Conservation (phyloP, 2,113 vertebrate genomes). For the Periophthalmus modestus region DNA sequence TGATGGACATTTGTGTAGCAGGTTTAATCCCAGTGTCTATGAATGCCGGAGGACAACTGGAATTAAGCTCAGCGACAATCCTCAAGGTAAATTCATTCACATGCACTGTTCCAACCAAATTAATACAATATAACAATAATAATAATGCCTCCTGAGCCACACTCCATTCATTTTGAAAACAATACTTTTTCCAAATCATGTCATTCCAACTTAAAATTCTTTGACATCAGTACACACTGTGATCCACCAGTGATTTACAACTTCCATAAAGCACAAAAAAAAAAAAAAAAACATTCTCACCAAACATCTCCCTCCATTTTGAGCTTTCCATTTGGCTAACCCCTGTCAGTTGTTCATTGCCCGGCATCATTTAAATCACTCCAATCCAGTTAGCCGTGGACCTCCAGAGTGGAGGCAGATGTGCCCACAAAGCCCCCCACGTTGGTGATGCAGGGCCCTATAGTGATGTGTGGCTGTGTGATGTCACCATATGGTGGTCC, state of each 20-base stretch:
- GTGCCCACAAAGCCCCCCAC: constrained; percentile 33
- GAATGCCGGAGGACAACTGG: not conserved
- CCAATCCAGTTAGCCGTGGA: constrained; percentile 5
- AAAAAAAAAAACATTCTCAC: not conserved
- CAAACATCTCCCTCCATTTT: not conserved
- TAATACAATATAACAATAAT: too few relatives aligned
- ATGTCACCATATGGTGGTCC: constrained; percentile 52
- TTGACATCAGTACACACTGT: not conserved
- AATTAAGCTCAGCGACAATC: not conserved
- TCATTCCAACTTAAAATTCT: too few relatives aligned
- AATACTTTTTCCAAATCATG: too few relatives aligned
- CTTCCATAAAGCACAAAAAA: not conserved
- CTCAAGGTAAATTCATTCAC: not conserved
- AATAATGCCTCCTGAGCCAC: too few relatives aligned
- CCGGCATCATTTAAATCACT: constrained; percentile 7
- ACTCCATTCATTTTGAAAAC: too few relatives aligned
- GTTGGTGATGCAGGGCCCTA: not conserved
- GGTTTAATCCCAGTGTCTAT: too few relatives aligned
- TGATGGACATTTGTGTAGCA: too few relatives aligned
- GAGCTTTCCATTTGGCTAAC: not conserved
- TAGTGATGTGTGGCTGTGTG: constrained; percentile 23
- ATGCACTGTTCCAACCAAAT: too few relatives aligned
- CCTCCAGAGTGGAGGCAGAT: constrained; percentile 30
- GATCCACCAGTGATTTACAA: not conserved
- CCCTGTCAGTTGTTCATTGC: not conserved